These are phyloP conservation scores for Acanthisitta chloris DNA, from an alignment of 2,113 vertebrate genomes.

Conservation along the genomic window DNA sequence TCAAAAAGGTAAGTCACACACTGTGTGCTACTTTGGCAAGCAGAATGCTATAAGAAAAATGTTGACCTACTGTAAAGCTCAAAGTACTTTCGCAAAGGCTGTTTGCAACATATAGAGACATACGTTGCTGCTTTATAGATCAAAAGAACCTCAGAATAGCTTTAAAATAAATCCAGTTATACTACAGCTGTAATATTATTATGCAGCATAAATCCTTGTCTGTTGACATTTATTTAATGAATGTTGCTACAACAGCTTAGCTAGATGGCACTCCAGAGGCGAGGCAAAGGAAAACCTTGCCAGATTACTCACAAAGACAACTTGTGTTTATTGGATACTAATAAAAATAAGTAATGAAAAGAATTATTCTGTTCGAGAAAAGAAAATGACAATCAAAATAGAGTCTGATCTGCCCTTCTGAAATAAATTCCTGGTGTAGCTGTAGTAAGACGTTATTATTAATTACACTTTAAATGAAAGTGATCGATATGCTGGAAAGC, in stretches of 20 bases:
- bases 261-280: constrained; percentile 69
- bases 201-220: constrained; percentile 57
- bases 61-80: not conserved
- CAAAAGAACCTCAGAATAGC: constrained; percentile 38
- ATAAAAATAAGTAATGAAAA: not conserved
- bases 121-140: constrained; percentile 37
- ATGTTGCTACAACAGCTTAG: constrained; percentile 50
- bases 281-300: not conserved
- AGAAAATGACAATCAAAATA: not conserved
- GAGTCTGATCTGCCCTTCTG: not conserved
- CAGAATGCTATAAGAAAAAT: not conserved
- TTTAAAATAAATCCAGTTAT: constrained; percentile 61
- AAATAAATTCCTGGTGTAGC: not conserved
- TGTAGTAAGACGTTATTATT: not conserved
- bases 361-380: not conserved
- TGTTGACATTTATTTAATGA: constrained; percentile 59
- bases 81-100: not conserved
- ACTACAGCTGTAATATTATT: constrained; percentile 51
- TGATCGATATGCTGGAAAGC: constrained; percentile 2
- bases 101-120: constrained; percentile 7
- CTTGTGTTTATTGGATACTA: not conserved
- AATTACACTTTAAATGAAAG: constrained; percentile 31
- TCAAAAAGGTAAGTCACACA: not conserved
- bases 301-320: constrained; percentile 1
- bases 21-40: not conserved